Evolutionary conservation across 2,888 invertebrate species (phyloP).

Genomic region (Campoplex capitator): DNA sequence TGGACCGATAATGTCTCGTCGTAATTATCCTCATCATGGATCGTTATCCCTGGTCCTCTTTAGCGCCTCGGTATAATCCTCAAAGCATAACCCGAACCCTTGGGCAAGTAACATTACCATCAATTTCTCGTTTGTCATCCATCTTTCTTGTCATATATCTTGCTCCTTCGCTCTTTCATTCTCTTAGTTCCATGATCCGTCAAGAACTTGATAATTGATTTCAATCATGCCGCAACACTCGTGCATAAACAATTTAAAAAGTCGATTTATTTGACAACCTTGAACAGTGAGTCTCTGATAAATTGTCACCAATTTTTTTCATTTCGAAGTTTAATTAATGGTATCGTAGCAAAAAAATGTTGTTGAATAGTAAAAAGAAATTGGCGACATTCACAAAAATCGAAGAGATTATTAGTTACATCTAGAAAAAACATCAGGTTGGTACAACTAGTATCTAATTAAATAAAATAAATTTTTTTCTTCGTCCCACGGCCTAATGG

Average conservation of each 20-base stretch:
- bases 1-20: conserved; percentile 63
- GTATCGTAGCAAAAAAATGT: too few relatives aligned
- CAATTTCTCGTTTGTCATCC: conserved; percentile 58
- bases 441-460: too few relatives aligned
- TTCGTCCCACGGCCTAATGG: too few relatives aligned
- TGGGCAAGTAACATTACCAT: conserved; percentile 49
- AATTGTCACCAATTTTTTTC: not conserved
- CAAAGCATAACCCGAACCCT: conserved; percentile 48
- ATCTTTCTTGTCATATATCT: conserved; percentile 14
- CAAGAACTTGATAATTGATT: conserved; percentile 22
- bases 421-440: too few relatives aligned
- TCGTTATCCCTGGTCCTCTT: conserved; percentile 61
- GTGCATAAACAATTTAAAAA: not conserved
- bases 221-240: not conserved
- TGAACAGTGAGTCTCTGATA: not conserved
- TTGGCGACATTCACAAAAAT: not conserved
- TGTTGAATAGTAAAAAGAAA: not conserved
- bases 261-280: not conserved
- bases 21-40: conserved; percentile 60
- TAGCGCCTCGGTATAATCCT: conserved; percentile 52
- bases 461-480: too few relatives aligned
- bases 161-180: conserved; percentile 33
- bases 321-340: not conserved
- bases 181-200: conserved; percentile 10
- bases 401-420: too few relatives aligned